Evolutionary conservation across 1,140 invertebrate species (phyloP).

Genomic region (Microplitis mediator): DNA sequence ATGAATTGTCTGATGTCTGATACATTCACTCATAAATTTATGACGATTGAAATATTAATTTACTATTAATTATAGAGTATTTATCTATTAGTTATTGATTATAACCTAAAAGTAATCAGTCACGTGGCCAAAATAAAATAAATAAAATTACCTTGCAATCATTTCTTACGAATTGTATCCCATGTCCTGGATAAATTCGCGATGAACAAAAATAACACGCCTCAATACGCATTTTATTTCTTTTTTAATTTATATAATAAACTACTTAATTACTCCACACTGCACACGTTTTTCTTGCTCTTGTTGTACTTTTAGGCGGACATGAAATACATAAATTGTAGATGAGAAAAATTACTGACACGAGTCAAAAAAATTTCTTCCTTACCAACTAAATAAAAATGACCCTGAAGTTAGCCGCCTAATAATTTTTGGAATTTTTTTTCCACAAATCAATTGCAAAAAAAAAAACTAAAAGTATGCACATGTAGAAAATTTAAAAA

Average conservation of each 20-base stretch:
- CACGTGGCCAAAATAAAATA: neutral
- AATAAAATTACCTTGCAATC: constrained; percentile 77
- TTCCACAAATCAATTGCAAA: no score
- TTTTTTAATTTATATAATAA: neutral
- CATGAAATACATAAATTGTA: neutral
- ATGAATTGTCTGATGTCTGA: no score
- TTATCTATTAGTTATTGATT: neutral
- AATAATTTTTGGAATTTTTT: no score
- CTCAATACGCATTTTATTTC: constrained; percentile 79
- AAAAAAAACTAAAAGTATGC: no score
- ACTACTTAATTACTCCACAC: neutral
- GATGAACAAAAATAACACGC: constrained; percentile 89
- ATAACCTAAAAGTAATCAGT: neutral
- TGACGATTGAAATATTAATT: no score
- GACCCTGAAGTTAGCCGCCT: no score
- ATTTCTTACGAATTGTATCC: constrained; percentile 85
- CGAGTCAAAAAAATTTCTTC: no score
- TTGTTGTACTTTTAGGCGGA: no score
- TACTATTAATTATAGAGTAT: no score
- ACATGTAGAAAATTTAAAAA: no score
- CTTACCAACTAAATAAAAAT: no score
- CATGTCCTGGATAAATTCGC: constrained; percentile 84
- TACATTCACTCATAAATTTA: no score
- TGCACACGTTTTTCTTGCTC: neutral
- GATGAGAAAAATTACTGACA: neutral